Evolutionary conservation across 2,888 invertebrate species (phyloP).

Genomic region (Apamea crenata): DNA sequence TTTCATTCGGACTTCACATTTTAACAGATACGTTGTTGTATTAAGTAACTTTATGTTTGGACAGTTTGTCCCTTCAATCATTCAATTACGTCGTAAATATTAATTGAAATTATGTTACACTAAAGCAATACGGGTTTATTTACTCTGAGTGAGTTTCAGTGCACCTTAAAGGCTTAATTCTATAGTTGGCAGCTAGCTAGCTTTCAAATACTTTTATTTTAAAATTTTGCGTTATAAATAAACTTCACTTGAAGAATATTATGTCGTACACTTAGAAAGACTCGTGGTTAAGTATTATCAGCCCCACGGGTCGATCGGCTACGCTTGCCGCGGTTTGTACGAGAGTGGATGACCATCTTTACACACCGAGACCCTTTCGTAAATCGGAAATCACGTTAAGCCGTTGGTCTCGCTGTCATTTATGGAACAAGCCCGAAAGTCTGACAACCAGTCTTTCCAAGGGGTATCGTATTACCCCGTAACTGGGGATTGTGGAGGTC

Average conservation of each 20-base stretch:
- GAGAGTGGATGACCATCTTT: too few species aligned
- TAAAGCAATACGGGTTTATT: neutral
- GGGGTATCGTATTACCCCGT: too few species aligned
- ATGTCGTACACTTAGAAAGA: neutral
- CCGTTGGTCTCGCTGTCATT: too few species aligned
- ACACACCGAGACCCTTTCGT: too few species aligned
- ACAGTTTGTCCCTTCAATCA: slow-evolving; percentile 12
- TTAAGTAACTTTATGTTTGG: slow-evolving; percentile 5
- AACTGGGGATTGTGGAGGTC: too few species aligned
- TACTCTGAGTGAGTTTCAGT: neutral
- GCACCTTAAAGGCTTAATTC: neutral
- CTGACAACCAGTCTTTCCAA: too few species aligned
- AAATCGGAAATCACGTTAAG: too few species aligned
- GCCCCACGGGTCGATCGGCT: too few species aligned
- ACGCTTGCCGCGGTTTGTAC: too few species aligned
- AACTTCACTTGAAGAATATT: neutral
- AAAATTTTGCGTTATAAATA: neutral
- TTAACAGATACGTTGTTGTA: neutral
- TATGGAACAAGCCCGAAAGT: too few species aligned
- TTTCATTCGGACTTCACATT: slow-evolving; percentile 32
- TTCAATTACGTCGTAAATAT: neutral
- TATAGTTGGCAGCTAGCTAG: neutral
- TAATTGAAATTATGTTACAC: neutral
- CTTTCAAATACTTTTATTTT: neutral
- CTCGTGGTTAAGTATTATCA: neutral